Conservation (phyloP, 2,113 vertebrate genomes). For the Laticauda colubrina region DNA sequence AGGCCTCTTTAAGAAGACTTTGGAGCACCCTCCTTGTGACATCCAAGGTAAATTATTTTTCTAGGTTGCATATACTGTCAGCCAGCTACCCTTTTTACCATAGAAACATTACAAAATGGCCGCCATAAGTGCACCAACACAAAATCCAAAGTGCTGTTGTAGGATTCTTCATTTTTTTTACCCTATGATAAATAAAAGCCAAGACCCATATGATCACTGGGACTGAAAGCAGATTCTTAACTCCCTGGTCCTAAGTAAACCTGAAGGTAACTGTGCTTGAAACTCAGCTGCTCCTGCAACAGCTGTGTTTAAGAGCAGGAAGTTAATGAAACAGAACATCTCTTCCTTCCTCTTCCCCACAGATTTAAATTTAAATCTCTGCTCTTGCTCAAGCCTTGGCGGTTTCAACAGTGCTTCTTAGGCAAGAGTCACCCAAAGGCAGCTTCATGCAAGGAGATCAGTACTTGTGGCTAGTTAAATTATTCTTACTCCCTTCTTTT, state of each 20-base stretch:
- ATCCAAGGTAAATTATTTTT: neutral
- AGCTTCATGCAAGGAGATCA: slow-evolving; percentile 28
- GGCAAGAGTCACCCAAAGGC: neutral
- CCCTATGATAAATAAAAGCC: neutral
- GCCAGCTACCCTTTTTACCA: slow-evolving; percentile 9
- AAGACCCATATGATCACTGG: neutral
- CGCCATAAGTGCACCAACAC: slow-evolving; percentile 13
- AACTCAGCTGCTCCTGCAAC: neutral
- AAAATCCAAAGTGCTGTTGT: slow-evolving; percentile 25
- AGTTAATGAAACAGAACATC: slow-evolving; percentile 18
- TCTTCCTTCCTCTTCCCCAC: slow-evolving; percentile 27
- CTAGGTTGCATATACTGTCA: slow-evolving; percentile 11
- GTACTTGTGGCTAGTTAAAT: slow-evolving; percentile 18
- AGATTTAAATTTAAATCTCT: slow-evolving; percentile 15
- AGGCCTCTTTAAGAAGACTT: neutral
- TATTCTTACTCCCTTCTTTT: neutral
- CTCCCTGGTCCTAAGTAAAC: neutral
- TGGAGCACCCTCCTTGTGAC: neutral
- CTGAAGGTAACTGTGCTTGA: neutral
- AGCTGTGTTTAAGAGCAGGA: slow-evolving; percentile 17
- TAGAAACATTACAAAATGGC: slow-evolving; percentile 26
- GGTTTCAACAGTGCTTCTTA: slow-evolving; percentile 5
- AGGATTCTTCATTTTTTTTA: slow-evolving; percentile 24
- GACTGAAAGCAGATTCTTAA: neutral
- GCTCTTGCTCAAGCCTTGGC: slow-evolving; percentile 14